Conservation (phyloP, 2,888 invertebrate species). For the Linnaemya tessellans region DNA sequence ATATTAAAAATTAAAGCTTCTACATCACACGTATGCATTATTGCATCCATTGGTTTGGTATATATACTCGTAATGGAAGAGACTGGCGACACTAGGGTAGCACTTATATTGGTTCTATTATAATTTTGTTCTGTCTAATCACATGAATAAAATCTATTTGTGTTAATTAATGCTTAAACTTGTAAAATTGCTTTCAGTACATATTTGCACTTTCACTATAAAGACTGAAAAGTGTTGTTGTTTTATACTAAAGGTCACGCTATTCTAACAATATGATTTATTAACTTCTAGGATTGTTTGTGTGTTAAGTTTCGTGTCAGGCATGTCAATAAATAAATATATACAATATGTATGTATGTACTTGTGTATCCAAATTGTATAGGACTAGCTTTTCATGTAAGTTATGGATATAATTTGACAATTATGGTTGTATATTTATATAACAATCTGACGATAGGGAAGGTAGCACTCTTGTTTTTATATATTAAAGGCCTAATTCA, state of each 20-base stretch:
- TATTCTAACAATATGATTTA: constrained; percentile 39
- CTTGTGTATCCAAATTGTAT: neutral
- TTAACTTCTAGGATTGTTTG: constrained; percentile 5
- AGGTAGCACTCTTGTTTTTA: too few relatives aligned
- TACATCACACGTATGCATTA: neutral
- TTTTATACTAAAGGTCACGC: constrained; percentile 61
- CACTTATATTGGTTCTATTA: constrained; percentile 17
- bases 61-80: neutral
- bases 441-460: too few relatives aligned
- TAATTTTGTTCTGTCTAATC: constrained; percentile 33
- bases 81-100: constrained; percentile 12
- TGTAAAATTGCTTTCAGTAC: constrained; percentile 51
- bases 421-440: neutral
- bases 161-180: constrained; percentile 67
- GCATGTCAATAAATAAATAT: neutral
- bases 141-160: constrained; percentile 59
- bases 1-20: constrained; percentile 60
- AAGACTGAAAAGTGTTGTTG: constrained; percentile 30
- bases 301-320: neutral
- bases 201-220: constrained; percentile 62
- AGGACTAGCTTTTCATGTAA: neutral
- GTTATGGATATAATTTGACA: neutral
- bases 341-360: neutral
- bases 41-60: neutral
- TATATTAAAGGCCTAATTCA: too few relatives aligned